Base-by-base conservation (phyloP, 2,113 vertebrate genomes). In the Alligator sinensis region DNA sequence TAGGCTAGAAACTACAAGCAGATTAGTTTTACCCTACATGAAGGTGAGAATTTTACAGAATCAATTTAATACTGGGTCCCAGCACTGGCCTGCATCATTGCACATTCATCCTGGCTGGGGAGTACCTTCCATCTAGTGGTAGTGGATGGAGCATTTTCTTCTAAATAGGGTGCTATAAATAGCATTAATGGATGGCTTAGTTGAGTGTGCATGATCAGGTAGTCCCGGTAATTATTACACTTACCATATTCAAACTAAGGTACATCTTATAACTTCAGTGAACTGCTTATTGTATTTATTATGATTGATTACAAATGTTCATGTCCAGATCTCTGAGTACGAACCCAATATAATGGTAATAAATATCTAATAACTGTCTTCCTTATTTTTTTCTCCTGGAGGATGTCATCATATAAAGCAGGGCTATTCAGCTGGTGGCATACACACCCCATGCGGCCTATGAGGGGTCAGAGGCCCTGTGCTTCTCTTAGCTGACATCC, bases 281-380 rank as follows among this genome's bases (percentile, higher is more conserved):
- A 77, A 77, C 11, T 70, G 64, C 21, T 38, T 89, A 57, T 4
- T 34, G 34, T 34, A 76, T 28, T 79, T 72, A 25, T 58, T 3
- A 13, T 11, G 28, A 74, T 27, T 10, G 9, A 79, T 47, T 28
- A 80, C 19, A 72, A 88, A 88, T 2, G 0, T 38, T 2, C 27
- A 19, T 64, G 91, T 91, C 54, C 27, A 84, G 21, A 74, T 27
- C 74, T 57, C 54, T 59, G n/a, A 74, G 58, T 22, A 34, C 3
- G 2, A 21, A 61, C 0, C 19, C 79, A 11, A 2, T 47, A 34
- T 0, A 3, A 3, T 16, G 27, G 25, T 1, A 87, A 72, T 0
- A 63, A 11, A 6, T 2, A 76, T 21, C 13, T 64, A 54, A 57
- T 72, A 38, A 72, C 34, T 22, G 10, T n/a, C 30, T 72, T 72